Evolutionary conservation across 1,140 invertebrate genomes (phyloP), one percentile per base, ranked within the genome.

Genomic region (Eulimnadia texana): DNA sequence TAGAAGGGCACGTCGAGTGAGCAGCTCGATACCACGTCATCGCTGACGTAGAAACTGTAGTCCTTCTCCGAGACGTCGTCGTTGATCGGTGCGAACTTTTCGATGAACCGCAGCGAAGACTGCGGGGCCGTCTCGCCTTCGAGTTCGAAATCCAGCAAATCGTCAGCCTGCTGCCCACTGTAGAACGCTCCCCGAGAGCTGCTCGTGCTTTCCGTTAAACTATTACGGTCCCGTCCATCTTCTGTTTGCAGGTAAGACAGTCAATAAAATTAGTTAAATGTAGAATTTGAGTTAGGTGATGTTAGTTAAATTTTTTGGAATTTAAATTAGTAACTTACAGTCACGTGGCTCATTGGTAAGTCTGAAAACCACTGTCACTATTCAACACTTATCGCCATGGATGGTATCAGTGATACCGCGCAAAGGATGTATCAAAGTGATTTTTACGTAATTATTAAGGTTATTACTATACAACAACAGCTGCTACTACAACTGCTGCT

Each of bases 101-200:
- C 33, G 33, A 42, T 42, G 6, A 42, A 16, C 16, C 16, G 6
- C 6, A 42, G 22, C n/a, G 53, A 27, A 11, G 60, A 52, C 10
- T n/a, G 51, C 20, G 42, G 23, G 19, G 29, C 24, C 22, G 51
- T 29, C 50, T 61, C 60, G 22, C 53, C 29, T 24, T 61, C 60
- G 19, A 61, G 51, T 51, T 61, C 60, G 28, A 61, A 61, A 29
- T 61, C 60, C 51, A 61, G 51, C 13, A 61, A 42, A 61, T 61
- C 55, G 24, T 57, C 55, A 20, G 25, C 55, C 11, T 28, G 42
- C 25, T 42, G 27, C 22, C 29, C 16, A 25, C 3, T 23, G 42
- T 42, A 58, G 42, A 19, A 33, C 10, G 27, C 23, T 58, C 27
- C 28, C 24, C 23, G 55, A 33, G 23, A 58, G 55, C 28, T 33